phyloP scores from a whole-genome alignment of 2,797 vertebrate genomes.

The Potorous gilbertii region DNA sequence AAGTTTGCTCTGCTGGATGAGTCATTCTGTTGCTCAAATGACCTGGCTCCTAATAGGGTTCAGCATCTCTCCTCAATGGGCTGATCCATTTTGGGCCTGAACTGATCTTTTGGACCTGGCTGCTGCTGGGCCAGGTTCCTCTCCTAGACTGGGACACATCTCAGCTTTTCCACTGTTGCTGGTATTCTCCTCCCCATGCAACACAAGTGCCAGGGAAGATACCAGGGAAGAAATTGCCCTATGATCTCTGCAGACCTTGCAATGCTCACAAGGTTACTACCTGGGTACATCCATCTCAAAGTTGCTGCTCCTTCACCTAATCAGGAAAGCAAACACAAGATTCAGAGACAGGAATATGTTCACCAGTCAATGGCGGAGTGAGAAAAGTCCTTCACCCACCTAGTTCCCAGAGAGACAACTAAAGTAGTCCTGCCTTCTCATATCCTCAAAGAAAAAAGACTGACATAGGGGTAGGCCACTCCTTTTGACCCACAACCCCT shows the following conservation, averaged over 20 bases:
- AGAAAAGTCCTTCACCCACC: neutral
- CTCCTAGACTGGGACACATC: neutral
- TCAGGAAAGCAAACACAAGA: neutral
- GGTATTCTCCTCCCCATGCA: neutral
- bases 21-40: neutral
- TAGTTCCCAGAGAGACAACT: neutral
- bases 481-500: neutral
- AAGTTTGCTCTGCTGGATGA: neutral
- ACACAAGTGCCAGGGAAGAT: neutral
- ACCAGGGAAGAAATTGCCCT: neutral
- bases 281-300: neutral
- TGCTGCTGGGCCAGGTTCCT: neutral
- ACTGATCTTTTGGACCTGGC: too few species aligned
- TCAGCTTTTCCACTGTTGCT: neutral
- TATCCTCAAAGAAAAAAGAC: neutral
- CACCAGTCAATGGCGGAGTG: neutral
- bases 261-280: neutral
- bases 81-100: too few species aligned
- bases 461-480: neutral
- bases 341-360: neutral
- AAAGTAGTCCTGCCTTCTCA: neutral
- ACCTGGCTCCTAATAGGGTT: neutral
- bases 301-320: neutral
- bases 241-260: neutral
- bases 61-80: neutral